Conservation (phyloP, 2,797 vertebrate species). For the Acridotheres tristis region DNA sequence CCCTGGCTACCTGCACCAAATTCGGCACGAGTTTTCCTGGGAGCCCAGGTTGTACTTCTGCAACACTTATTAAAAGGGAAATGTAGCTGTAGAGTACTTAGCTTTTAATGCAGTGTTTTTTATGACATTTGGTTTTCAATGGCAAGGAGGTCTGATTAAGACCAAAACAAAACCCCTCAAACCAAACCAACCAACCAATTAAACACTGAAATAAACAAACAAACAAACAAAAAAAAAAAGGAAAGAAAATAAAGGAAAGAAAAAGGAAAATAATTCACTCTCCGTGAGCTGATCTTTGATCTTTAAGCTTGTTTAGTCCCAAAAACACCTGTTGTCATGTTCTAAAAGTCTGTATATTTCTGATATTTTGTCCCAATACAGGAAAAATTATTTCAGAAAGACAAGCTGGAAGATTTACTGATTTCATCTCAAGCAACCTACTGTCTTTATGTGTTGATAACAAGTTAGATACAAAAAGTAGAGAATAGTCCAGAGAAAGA, state of each 20-base stretch:
- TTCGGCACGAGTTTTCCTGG: neutral
- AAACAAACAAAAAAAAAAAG: neutral
- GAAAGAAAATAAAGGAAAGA: accelerated
- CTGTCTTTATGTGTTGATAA: neutral
- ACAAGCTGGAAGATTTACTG: neutral
- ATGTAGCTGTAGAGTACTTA: accelerated
- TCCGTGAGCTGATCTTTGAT: neutral
- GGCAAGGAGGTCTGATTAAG: neutral
- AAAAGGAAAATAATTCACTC: neutral
- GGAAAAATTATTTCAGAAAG: neutral
- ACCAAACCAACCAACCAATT: neutral
- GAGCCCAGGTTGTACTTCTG: neutral
- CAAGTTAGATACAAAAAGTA: neutral
- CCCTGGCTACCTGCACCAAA: neutral
- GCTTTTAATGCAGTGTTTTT: neutral
- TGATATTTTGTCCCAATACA: neutral
- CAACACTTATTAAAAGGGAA: neutral
- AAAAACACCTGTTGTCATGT: neutral
- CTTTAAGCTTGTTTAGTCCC: neutral
- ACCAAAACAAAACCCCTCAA: neutral
- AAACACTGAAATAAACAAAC: neutral
- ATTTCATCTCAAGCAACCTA: neutral
- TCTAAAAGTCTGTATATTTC: neutral
- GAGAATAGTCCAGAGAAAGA: neutral
- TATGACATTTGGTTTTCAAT: neutral